Base-by-base conservation (phyloP, 2,797 vertebrate genomes). In the Oophaga sylvatica region DNA sequence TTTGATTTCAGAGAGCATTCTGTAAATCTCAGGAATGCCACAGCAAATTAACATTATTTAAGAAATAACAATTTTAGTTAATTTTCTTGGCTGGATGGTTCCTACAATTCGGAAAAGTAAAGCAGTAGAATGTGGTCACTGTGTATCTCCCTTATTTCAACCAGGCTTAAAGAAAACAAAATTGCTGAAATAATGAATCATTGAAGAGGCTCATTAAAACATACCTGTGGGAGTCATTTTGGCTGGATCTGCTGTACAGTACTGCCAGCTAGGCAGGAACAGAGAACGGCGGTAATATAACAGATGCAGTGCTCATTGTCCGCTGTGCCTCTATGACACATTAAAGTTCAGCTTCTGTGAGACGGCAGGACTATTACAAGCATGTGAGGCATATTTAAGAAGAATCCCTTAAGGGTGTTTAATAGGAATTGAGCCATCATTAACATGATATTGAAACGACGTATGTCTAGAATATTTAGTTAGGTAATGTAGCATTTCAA, bases 171-270 rank as follows among this genome's bases (percentile, higher is more conserved):
- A 62, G 76, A 89, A 90, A 92, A 90, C 87, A 93, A 93, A 95
- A 90, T 93, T 95, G 93, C 90, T 94, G 91, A 87, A 88, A 93
- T 96, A 96, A 95, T 94, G 93, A 95, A 94, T 95, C 92, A 95
- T 95, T 94, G 94, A 95, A 94, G 92, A 95, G 87, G 89, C 91
- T 95, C 94, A 93, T 96, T 96, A 95, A 94, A 91, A 85, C 22
- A 91, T 94, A 95, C 94, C 95, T 95, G 92, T 94, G 95, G 94
- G 94, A 96, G 68, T 93, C 91, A 93, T 91, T 95, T 95, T 96
- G 92, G 93, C 94, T 93, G 71, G 90, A 90, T 91, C 94, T 90
- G 90, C 93, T 90, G 91, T 92, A 92, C 87, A 90, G 87, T 91
- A 90, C 88, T 95, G 93, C 93, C 94, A 95, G 92, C 89, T 93